Evolutionary conservation across 1,140 invertebrate genomes (phyloP).

Genomic region (fruit fly (Drosophila melanogaster)): Release_6_plus_ISO1_MT NT_033779.5:8189501-8190000

Average conservation of each 20-base stretch:
- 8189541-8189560: conserved; percentile 50
- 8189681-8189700: conserved; percentile 40
- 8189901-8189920: conserved; percentile 55
- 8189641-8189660: conserved; percentile 42
- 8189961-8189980: conserved; percentile 60
- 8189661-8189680: conserved; percentile 35
- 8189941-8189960: conserved; percentile 51
- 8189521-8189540: conserved; percentile 61
- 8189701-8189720: conserved; percentile 46
- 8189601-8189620: conserved; percentile 54
- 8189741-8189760: conserved; percentile 49
- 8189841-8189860: conserved; percentile 39
- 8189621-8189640: conserved; percentile 44
- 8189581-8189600: conserved; percentile 62
- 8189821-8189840: conserved; percentile 65
- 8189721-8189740: conserved; percentile 47
- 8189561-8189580: conserved; percentile 33
- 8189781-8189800: conserved; percentile 76
- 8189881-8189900: conserved; percentile 42
- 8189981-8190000: conserved; percentile 32
- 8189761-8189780: conserved; percentile 66
- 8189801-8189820: conserved; percentile 67
- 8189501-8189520: conserved; percentile 85
- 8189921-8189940: conserved; percentile 71
- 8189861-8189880: conserved; percentile 61